phyloP scores from a whole-genome alignment of 1,140 invertebrate species.

The Aphis gossypii region DNA sequence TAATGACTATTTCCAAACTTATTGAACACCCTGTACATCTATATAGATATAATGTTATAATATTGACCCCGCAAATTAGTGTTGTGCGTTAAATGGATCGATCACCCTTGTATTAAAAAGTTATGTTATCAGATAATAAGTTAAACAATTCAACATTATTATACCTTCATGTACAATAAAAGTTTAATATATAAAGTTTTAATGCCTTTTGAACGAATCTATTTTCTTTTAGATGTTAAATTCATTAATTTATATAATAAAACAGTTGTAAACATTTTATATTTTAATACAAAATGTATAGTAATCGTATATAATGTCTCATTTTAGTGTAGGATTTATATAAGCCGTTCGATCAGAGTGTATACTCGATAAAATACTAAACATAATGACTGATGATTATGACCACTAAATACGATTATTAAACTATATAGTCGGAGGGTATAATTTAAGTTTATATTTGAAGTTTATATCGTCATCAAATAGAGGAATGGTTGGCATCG shows the following conservation, averaged over 20 bases:
- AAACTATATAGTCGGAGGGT: background rate
- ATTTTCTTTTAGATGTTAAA: background rate
- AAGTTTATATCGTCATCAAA: background rate
- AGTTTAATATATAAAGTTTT: slow-evolving; percentile 11
- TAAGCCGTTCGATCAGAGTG: background rate
- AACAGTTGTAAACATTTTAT: slow-evolving; percentile 20
- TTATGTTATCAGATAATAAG: background rate
- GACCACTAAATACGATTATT: background rate
- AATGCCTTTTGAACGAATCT: background rate
- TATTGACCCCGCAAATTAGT: background rate
- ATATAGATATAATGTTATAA: background rate
- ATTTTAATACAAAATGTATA: background rate
- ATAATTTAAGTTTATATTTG: background rate
- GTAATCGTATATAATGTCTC: background rate
- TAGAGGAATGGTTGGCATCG: background rate
- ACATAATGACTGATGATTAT: background rate
- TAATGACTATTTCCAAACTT: too few species aligned
- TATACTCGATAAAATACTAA: slow-evolving; percentile 27
- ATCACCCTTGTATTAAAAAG: background rate
- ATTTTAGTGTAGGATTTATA: background rate
- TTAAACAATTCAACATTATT: background rate
- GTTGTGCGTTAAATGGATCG: background rate
- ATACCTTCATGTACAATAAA: slow-evolving; percentile 10
- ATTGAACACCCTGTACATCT: background rate
- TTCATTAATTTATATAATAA: slow-evolving; percentile 11